These are phyloP conservation scores for Drosophila paranaensis DNA, from an alignment of 2,888 invertebrate species.

Conservation along the genomic window DNA sequence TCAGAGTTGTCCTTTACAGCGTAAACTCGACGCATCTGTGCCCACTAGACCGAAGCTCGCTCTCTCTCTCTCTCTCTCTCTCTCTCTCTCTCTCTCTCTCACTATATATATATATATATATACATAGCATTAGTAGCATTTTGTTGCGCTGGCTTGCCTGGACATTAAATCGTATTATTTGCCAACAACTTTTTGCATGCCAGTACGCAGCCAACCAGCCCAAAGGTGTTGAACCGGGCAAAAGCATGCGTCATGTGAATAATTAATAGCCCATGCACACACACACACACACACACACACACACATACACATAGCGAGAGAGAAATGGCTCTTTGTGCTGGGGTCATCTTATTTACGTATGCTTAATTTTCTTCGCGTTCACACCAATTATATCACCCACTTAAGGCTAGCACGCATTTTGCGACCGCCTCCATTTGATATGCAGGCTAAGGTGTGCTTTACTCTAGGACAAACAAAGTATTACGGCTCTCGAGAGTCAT, in stretches of 20 bases:
- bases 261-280: conserved; percentile 58
- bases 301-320: not conserved
- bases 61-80: too few relatives aligned
- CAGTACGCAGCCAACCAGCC: conserved; percentile 7
- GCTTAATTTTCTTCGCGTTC: conserved; percentile 45
- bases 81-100: too few relatives aligned
- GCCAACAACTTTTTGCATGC: conserved; percentile 40
- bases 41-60: conserved; percentile 8
- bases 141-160: conserved; percentile 27
- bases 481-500: conserved; percentile 19
- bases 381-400: conserved; percentile 46
- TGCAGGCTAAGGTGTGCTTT: conserved; percentile 22
- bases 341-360: conserved; percentile 44
- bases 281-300: not conserved
- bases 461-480: conserved; percentile 13
- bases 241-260: conserved; percentile 64
- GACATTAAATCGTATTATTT: conserved; percentile 74
- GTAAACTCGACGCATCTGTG: conserved; percentile 58
- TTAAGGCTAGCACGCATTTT: conserved; percentile 17
- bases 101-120: not conserved
- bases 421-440: conserved; percentile 9
- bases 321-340: not conserved
- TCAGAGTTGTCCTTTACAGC: conserved; percentile 53
- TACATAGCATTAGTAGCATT: conserved; percentile 62
- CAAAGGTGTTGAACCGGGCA: conserved; percentile 50